Conservation (phyloP, 64 coral and sea anemone species). For the Montipora sp. region DNA sequence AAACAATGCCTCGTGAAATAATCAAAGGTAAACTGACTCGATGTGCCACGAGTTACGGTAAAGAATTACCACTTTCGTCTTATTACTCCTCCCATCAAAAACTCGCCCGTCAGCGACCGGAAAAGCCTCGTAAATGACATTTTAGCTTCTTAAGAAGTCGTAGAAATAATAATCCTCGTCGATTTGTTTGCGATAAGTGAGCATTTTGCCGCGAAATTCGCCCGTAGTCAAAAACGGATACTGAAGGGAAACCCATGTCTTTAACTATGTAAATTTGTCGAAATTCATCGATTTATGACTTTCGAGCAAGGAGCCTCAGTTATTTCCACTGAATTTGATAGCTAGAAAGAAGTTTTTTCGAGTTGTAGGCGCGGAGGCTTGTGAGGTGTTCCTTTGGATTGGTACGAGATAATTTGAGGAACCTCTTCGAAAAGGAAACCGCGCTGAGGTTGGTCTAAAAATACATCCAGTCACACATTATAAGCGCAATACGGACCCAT, state of each 20-base stretch:
- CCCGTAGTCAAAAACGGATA: conserved; percentile 53
- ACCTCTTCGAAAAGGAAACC: neutral
- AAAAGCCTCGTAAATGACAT: conserved; percentile 43
- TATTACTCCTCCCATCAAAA: conserved; percentile 49
- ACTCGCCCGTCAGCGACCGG: conserved; percentile 37
- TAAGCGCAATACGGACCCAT: neutral
- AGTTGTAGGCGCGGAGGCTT: neutral
- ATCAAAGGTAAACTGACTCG: conserved; percentile 99
- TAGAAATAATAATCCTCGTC: neutral
- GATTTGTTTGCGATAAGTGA: conserved; percentile 2
- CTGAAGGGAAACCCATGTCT: conserved; percentile 82
- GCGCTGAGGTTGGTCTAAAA: conserved; percentile 20
- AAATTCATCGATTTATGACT: conserved; percentile 61
- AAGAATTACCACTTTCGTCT: conserved; percentile 82
- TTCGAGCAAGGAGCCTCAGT: conserved; percentile 17
- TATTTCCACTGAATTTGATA: neutral
- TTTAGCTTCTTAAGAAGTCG: conserved; percentile 34
- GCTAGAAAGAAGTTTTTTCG: conserved; percentile 23
- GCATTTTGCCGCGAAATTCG: conserved; percentile 60
- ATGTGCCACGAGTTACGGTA: conserved; percentile 90
- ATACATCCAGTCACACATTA: conserved; percentile 34
- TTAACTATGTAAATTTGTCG: conserved; percentile 68
- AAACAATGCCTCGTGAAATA: conserved; percentile 99
- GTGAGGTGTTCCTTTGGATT: neutral
- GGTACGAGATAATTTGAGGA: neutral